A percentile compares a stretch with the other conserved stretches of the same genome.
These are phyloP conservation scores for Hydra vulgaris DNA, from an alignment of 30 jellyfish, hydroid and myxozoan genomes.

Conservation along the genomic window DNA sequence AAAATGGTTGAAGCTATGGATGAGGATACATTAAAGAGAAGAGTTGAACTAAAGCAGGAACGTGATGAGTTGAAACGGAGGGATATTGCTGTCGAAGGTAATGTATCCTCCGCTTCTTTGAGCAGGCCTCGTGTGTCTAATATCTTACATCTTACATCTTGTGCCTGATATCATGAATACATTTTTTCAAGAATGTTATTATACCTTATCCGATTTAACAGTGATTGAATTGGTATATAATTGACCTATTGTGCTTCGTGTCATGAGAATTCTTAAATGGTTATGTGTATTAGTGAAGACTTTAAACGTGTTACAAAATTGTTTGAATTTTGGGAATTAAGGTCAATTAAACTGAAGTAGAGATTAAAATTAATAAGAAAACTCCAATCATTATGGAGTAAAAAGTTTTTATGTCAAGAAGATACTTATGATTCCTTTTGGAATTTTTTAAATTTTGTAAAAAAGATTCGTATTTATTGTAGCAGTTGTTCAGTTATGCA, in stretches of 20 bases:
- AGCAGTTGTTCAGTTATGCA: background rate
- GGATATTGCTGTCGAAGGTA: conserved; percentile 40
- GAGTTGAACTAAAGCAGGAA: background rate
- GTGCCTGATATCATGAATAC: conserved; percentile 7
- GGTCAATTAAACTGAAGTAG: background rate
- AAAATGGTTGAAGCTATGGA: conserved; percentile 67
- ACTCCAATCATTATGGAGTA: background rate
- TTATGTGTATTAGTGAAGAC: background rate
- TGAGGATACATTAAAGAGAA: conserved; percentile 42
- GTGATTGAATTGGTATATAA: background rate
- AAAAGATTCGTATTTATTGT: background rate
- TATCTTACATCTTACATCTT: no score
- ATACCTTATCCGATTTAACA: background rate
- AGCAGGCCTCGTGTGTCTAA: conserved; percentile 16
- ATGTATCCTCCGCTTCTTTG: conserved; percentile 20
- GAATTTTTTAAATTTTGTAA: background rate
- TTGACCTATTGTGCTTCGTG: conserved; percentile 1
- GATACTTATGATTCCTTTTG: background rate
- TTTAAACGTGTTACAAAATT: background rate
- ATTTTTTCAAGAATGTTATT: background rate
- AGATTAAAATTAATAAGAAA: background rate
- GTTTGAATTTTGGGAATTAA: background rate
- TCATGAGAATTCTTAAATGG: background rate
- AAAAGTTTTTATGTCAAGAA: background rate
- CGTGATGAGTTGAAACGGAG: conserved; percentile 17